Evolutionary conservation across 2,113 vertebrate genomes (phyloP).

Genomic region (Thryonomys swinderianus): DNA sequence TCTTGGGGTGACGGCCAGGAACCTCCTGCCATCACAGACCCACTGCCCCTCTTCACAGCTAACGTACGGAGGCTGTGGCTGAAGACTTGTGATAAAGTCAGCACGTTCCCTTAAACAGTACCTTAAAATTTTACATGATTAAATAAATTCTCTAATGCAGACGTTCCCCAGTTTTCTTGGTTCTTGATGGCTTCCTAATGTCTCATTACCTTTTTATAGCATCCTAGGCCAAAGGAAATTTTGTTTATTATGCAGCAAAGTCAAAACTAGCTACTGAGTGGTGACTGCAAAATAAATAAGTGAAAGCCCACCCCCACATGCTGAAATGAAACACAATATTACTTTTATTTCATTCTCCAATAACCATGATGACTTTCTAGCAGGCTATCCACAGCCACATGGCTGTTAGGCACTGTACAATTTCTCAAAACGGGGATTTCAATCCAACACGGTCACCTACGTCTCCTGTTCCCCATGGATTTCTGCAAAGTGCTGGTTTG

Average conservation of each 20-base stretch:
- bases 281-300: background rate
- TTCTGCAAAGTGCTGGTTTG: background rate
- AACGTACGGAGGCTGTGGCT: fast-evolving
- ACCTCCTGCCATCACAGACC: fast-evolving
- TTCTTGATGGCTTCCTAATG: background rate
- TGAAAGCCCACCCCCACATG: background rate
- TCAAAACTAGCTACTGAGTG: background rate
- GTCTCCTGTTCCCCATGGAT: background rate
- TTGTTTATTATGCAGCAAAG: background rate
- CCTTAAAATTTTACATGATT: background rate
- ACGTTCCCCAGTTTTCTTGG: background rate
- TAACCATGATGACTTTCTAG: background rate
- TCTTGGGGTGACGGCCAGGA: fast-evolving
- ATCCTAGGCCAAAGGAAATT: background rate
- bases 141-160: background rate
- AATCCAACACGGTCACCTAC: background rate
- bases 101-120: background rate
- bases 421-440: background rate
- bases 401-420: background rate
- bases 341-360: background rate
- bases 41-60: background rate
- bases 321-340: background rate
- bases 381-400: background rate
- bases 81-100: background rate
- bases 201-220: background rate